Conservation (phyloP, 2,797 vertebrate species). For the Tenualosa ilisha region DNA sequence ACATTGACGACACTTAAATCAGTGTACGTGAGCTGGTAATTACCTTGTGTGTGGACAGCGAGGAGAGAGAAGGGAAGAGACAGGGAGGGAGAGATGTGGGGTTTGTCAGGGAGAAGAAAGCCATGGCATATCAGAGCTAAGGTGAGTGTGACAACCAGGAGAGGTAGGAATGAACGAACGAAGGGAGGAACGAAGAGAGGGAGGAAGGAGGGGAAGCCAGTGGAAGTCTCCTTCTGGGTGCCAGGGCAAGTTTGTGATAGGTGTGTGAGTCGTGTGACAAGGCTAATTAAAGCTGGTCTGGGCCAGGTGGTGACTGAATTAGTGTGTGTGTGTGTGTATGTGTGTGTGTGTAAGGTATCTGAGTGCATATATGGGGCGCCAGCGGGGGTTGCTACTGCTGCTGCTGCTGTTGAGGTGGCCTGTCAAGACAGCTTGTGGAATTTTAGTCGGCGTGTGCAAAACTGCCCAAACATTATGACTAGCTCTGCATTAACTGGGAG, state of each 20-base stretch:
- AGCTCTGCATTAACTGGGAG: background rate
- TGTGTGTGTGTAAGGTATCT: slow-evolving; percentile 6
- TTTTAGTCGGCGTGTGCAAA: slow-evolving; percentile 20
- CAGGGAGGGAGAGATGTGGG: background rate
- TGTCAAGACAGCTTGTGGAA: slow-evolving; percentile 1
- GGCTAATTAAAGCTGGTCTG: slow-evolving; percentile 11
- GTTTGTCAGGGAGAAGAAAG: slow-evolving; percentile 21
- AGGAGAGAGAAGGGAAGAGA: background rate
- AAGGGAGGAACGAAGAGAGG: background rate
- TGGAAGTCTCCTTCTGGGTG: background rate
- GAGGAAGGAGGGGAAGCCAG: background rate
- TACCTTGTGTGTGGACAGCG: background rate
- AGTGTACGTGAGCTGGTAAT: background rate
- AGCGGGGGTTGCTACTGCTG: background rate
- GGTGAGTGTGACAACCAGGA: slow-evolving; percentile 23
- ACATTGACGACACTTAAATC: slow-evolving; percentile 17
- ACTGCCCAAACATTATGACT: slow-evolving; percentile 18
- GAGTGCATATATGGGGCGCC: background rate
- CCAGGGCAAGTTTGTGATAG: slow-evolving; percentile 10
- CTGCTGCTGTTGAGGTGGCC: background rate
- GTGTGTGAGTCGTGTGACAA: background rate
- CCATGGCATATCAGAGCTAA: slow-evolving; percentile 15
- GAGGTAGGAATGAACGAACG: background rate
- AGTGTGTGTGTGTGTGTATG: slow-evolving; percentile 25
- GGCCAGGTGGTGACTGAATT: slow-evolving; percentile 4